Conservation (phyloP, 2,888 invertebrate species). For the Mesochorus sp. region DNA sequence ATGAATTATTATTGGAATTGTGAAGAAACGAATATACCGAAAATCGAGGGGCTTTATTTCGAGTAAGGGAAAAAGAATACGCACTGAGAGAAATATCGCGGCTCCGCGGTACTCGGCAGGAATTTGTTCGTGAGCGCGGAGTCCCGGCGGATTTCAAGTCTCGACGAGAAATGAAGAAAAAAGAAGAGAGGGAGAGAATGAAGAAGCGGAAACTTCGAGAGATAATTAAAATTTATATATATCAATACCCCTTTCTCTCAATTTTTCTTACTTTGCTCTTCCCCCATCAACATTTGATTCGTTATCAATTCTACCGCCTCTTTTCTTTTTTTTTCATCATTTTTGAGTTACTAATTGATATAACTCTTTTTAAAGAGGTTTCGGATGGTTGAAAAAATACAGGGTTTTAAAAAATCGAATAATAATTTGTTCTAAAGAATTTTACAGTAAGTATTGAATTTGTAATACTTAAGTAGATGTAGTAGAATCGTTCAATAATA, state of each 20-base stretch:
- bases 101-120: not conserved
- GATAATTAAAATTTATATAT: conserved; percentile 41
- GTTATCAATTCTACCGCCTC: not conserved
- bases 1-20: conserved; percentile 41
- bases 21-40: not conserved
- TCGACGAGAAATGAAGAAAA: too few relatives aligned
- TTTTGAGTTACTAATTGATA: too few relatives aligned
- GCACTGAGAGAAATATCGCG: conserved; percentile 2
- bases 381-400: too few relatives aligned
- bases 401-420: too few relatives aligned
- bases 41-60: conserved; percentile 37
- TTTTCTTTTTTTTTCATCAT: not conserved
- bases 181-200: too few relatives aligned
- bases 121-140: conserved; percentile 25
- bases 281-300: too few relatives aligned
- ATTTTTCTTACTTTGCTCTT: too few relatives aligned
- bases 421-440: too few relatives aligned
- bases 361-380: too few relatives aligned
- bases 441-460: too few relatives aligned
- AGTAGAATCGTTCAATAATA: too few relatives aligned
- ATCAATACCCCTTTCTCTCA: conserved; percentile 25
- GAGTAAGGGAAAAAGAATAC: conserved; percentile 31
- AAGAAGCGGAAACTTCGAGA: not conserved
- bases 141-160: conserved; percentile 25
- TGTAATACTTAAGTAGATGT: too few relatives aligned